Base-by-base conservation (phyloP, 2,888 invertebrate genomes). In the Hyalella azteca region DNA sequence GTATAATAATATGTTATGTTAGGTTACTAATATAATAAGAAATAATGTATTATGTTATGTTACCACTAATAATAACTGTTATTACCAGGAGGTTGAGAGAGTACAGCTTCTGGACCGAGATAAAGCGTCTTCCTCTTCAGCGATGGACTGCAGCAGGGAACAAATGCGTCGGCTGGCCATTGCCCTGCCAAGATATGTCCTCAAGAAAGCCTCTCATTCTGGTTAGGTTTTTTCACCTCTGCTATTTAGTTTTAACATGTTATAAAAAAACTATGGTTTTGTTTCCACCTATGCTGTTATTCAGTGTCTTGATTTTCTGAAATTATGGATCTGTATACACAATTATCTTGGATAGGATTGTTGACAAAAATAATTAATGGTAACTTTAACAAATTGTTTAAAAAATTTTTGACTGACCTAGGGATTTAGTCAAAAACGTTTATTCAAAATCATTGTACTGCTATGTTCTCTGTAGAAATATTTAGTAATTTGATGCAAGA, bases 201-300 rank as follows among this genome's bases (percentile, higher is more conserved):
- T 66, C 15, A 66, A 66, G 39, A 66, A 66, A 66, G 66, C 66
- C 39, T 66, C 66, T 29, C 15, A n/a, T 5, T 36, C 66, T 66
- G 66, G 66, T 66, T 15, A 36, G 7, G 9, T 3, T 29, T 32
- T 66, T 3, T 54, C 3, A 3, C 2, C 1, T 45, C 45, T 45
- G 11, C 3, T 19, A 45, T 15, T 45, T 11, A 15, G 45, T 45
- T 45, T 15, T 3, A 45, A 15, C 11, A 15, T 45, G 3, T 15
- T 45, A 15, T 19, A 45, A 15, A 15, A 11, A 45, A 2, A 11
- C 19, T 3, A 3, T 2, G 1, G 45, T 15, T 45, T 45, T 1
- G 11, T 3, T 1, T 45, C 11, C 19, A 45, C 45, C 19, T 45
- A 15, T 2, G 3, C 3, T 15, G 19, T 15, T 15, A 45, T 45